These are phyloP conservation scores for Eurytoma californica DNA, from an alignment of 2,888 invertebrate species.

Conservation along the genomic window DNA sequence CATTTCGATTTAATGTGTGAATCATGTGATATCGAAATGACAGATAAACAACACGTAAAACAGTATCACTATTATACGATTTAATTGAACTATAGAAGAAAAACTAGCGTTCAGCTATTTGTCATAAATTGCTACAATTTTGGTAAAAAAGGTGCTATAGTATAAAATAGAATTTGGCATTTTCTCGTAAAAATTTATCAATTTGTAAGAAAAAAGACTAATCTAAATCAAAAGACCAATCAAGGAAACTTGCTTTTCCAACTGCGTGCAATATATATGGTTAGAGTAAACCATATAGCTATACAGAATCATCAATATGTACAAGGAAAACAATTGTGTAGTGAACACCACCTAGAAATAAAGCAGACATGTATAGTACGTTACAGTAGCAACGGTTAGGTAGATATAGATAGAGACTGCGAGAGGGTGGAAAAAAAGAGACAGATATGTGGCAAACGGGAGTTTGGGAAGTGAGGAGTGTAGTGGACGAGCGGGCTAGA, in stretches of 20 bases:
- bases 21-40: no score
- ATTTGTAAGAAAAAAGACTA: not conserved
- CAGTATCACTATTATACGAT: no score
- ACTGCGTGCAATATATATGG: constrained; percentile 33
- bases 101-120: no score
- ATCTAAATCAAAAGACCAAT: not conserved
- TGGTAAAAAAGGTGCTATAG: not conserved
- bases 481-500: constrained; percentile 13
- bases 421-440: constrained; percentile 26
- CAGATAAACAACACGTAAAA: no score
- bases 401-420: constrained; percentile 26
- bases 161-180: not conserved
- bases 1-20: no score
- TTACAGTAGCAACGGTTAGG: constrained; percentile 64
- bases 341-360: constrained; percentile 73
- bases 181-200: not conserved
- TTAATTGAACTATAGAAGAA: no score
- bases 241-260: constrained; percentile 31
- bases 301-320: constrained; percentile 57
- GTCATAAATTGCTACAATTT: not conserved
- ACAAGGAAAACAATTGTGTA: constrained; percentile 65
- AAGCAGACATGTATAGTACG: constrained; percentile 65
- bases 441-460: not conserved
- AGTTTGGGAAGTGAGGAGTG: not conserved
- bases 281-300: constrained; percentile 39